Evolutionary conservation across 2,113 vertebrate genomes (phyloP).

Genomic region (Dipodomys merriami): DNA sequence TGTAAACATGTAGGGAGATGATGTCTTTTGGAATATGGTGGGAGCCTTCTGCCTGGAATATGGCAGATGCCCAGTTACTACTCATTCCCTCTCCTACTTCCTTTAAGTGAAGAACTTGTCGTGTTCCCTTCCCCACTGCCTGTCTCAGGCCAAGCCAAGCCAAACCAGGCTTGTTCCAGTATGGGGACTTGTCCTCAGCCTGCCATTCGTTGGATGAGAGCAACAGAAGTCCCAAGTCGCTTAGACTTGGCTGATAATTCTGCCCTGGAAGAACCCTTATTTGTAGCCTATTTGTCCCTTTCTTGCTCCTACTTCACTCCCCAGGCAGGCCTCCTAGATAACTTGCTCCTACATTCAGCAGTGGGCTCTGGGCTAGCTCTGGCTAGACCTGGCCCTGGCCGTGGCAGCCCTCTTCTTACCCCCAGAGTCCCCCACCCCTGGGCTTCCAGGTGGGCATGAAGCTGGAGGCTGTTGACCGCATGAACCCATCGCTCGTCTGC

Average conservation of each 20-base stretch:
- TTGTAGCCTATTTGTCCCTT: background rate
- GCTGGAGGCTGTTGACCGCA: slow-evolving; percentile 97
- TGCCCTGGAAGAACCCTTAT: background rate
- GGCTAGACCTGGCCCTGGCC: background rate
- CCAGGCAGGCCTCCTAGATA: background rate
- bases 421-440: slow-evolving; percentile 88
- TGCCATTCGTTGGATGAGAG: background rate
- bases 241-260: background rate
- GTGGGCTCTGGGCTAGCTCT: background rate
- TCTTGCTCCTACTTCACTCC: background rate
- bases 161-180: background rate
- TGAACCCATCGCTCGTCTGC: slow-evolving; percentile 98
- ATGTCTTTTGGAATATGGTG: background rate
- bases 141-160: background rate
- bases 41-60: background rate
- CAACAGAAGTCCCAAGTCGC: background rate
- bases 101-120: background rate
- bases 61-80: background rate
- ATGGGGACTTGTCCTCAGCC: background rate
- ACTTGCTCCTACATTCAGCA: background rate
- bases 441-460: slow-evolving; percentile 97
- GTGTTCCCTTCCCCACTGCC: background rate
- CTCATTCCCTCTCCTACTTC: too few relatives aligned
- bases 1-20: background rate
- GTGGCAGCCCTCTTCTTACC: slow-evolving; percentile 61